These are phyloP conservation scores for Melinaea menophilus DNA, from an alignment of 2,888 invertebrate species.

Conservation along the genomic window DNA sequence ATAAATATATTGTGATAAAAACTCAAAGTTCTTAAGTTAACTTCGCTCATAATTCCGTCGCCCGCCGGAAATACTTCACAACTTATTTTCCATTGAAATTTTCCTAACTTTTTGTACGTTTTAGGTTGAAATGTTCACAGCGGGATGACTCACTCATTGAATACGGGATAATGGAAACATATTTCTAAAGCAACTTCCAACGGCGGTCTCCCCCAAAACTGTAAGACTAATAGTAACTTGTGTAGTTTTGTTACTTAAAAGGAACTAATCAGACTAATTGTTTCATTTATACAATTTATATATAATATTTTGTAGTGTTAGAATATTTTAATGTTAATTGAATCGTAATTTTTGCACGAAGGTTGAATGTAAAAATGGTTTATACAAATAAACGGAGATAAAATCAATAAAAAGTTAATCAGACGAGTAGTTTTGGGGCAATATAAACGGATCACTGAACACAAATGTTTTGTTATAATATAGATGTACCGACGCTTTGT, in stretches of 20 bases:
- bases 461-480: conserved; percentile 22
- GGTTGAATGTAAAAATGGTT: background rate
- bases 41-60: conserved; percentile 62
- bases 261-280: background rate
- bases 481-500: background rate
- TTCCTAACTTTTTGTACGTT: conserved; percentile 50
- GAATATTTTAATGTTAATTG: no score
- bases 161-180: conserved; percentile 29
- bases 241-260: background rate
- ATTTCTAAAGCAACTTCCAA: conserved; percentile 22
- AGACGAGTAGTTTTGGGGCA: conserved; percentile 26
- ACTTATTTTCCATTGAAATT: conserved; percentile 55
- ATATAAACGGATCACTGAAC: conserved; percentile 29
- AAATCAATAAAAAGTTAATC: conserved; percentile 26
- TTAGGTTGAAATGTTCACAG: conserved; percentile 10
- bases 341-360: no score
- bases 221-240: background rate
- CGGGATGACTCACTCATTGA: conserved; percentile 32
- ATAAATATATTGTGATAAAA: conserved; percentile 44
- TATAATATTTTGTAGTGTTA: no score
- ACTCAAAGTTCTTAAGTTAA: conserved; percentile 45
- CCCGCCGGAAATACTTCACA: conserved; percentile 57
- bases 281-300: background rate
- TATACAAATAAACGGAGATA: background rate
- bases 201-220: conserved; percentile 9